A percentile compares a stretch with the other conserved stretches of the same genome.
Evolutionary conservation across 2,113 vertebrate genomes (phyloP).

Genomic region (Nettapus auritus): DNA sequence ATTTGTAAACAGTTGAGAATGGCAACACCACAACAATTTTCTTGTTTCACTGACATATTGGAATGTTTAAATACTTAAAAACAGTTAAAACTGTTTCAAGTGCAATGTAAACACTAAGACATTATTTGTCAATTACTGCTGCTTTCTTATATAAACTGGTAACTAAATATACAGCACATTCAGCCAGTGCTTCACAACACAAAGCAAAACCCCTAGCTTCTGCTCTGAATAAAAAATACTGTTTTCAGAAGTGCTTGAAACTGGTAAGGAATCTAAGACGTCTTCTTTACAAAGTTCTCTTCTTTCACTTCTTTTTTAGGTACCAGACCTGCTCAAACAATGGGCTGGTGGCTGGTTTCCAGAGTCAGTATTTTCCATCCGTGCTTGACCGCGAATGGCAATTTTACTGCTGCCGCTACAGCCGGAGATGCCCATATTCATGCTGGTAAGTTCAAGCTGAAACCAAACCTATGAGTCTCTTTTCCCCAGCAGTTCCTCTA

Average conservation of each 20-base stretch:
- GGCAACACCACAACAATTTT: neutral
- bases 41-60: neutral
- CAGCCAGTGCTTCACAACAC: neutral
- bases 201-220: neutral
- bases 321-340: conserved; percentile 93
- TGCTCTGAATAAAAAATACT: neutral
- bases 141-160: neutral
- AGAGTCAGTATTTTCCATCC: conserved; percentile 93
- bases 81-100: neutral
- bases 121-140: neutral
- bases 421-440: conserved; percentile 89
- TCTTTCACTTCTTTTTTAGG: conserved; percentile 75
- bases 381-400: conserved; percentile 97
- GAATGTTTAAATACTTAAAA: neutral
- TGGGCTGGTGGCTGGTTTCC: conserved; percentile 92
- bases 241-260: neutral
- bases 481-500: neutral
- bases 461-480: neutral
- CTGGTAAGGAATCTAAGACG: neutral
- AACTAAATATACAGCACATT: neutral
- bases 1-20: neutral
- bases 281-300: neutral
- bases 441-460: conserved; percentile 86
- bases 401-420: conserved; percentile 96
- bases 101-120: neutral